phyloP scores from a whole-genome alignment of 2,797 vertebrate genomes.

The Halcyon leucocephala region DNA sequence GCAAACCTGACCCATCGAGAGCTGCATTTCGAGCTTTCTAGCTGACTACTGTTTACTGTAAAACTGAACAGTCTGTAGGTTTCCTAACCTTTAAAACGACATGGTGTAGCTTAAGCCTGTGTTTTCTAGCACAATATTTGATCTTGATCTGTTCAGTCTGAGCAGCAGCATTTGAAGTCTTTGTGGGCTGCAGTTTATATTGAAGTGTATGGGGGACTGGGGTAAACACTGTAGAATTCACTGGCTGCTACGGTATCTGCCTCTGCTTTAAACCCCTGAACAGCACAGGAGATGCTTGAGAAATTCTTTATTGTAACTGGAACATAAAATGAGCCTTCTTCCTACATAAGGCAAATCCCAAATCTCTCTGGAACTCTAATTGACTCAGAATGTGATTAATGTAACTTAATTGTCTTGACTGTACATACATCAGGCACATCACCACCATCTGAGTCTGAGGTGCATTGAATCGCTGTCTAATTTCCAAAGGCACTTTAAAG shows the following conservation, averaged over 20 bases:
- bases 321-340: conserved; percentile 60
- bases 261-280: conserved; percentile 26
- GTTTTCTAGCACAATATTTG: background rate
- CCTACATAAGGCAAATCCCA: conserved; percentile 60
- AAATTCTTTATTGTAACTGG: conserved; percentile 59
- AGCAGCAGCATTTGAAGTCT: background rate
- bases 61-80: background rate
- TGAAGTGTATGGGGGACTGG: background rate
- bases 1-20: background rate
- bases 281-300: conserved; percentile 26
- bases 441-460: conserved; percentile 65
- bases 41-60: background rate
- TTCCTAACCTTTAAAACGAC: background rate
- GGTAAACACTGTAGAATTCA: background rate
- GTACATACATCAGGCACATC: conserved; percentile 71
- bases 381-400: conserved; percentile 76
- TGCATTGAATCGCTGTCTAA: conserved; percentile 54
- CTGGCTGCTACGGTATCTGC: background rate
- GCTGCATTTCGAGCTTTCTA: background rate
- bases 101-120: background rate
- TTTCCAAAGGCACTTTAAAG: conserved; percentile 69
- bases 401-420: conserved; percentile 76
- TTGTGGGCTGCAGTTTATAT: background rate
- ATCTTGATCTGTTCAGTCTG: background rate
- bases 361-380: conserved; percentile 69